Conservation (phyloP, 2,797 vertebrate genomes). For the Monodelphis domestica region DNA sequence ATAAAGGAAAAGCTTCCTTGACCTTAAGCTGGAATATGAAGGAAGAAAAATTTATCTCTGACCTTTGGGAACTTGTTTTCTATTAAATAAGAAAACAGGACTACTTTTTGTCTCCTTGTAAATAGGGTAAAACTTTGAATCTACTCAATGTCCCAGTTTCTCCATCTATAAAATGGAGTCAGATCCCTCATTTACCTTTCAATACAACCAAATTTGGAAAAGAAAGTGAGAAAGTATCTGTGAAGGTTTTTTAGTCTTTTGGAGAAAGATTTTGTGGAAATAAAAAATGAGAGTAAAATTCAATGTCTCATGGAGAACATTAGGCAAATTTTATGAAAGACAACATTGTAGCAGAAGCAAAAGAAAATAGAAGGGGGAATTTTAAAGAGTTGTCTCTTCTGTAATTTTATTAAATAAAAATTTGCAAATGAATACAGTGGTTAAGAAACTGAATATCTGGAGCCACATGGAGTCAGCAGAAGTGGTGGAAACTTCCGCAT, state of each 20-base stretch:
- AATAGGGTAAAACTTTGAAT: not conserved
- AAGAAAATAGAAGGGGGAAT: not conserved
- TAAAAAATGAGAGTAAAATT: not conserved
- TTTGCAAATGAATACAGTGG: constrained; percentile 47
- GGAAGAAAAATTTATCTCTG: not conserved
- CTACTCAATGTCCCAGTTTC: not conserved
- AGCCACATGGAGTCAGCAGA: not conserved
- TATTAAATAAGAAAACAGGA: not conserved
- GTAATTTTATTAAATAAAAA: constrained; percentile 4
- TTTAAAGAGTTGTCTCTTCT: not conserved
- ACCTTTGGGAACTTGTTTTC: not conserved
- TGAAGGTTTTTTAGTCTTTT: not conserved
- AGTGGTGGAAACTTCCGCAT: not conserved
- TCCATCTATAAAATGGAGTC: not conserved
- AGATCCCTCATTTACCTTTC: not conserved
- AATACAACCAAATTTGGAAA: not conserved
- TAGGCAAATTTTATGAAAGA: not conserved
- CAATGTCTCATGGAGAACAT: not conserved
- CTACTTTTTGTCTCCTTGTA: not conserved
- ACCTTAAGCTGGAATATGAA: not conserved
- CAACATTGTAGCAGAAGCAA: not conserved
- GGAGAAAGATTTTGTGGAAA: not conserved
- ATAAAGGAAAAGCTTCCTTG: not conserved
- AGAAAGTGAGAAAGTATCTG: not conserved
- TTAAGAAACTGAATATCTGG: constrained; percentile 53